Base-by-base conservation (phyloP, 2,888 invertebrate genomes). In the Limnephilus lunatus region DNA sequence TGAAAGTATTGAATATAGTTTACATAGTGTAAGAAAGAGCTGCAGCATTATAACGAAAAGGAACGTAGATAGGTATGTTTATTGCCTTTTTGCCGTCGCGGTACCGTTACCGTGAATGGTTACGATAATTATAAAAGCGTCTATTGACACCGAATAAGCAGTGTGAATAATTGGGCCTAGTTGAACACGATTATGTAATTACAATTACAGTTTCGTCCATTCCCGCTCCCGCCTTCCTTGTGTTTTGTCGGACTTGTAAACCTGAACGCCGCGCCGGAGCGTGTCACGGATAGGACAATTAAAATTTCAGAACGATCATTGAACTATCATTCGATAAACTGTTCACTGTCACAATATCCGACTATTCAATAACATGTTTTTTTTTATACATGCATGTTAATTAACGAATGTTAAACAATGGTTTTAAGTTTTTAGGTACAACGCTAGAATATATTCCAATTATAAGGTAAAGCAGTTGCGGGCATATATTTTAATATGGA, bases 201-300 rank as follows among this genome's bases (percentile, higher is more conserved):
- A 35, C 83, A 32, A 83, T 35, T 83, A 35, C 83, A 1, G 35
- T 39, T 39, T 35, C 83, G 83, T 83, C 35, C 35, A 83, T 25
- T 25, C 68, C 83, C 48, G 15, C 48, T 25, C 68, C 83, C 48
- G 15, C 48, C 15, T 14, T 31, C 35, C 83, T 83, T 31, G 32
- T 83, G 25, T 35, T 68, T 9, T 25, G 25, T 25, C 83, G 35
- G 35, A 19, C 83, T 83, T 83, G 83, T 83, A 35, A 83, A 83
- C 83, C 15, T 83, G 35, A 83, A 83, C 11, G 3, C 32, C 3
- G 35, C 83, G 35, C 83, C 83, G 11, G 83, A 83, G 11, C 25
- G 83, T 83, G 83, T 83, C 83, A 83, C 83, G 83, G 15, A 83
- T 32, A 25, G 83, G 35, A 19, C 83, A 83, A 83, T 83, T 83